Base-by-base conservation (phyloP, 2,888 invertebrate genomes). In the Ecdyonurus torrentis region DNA sequence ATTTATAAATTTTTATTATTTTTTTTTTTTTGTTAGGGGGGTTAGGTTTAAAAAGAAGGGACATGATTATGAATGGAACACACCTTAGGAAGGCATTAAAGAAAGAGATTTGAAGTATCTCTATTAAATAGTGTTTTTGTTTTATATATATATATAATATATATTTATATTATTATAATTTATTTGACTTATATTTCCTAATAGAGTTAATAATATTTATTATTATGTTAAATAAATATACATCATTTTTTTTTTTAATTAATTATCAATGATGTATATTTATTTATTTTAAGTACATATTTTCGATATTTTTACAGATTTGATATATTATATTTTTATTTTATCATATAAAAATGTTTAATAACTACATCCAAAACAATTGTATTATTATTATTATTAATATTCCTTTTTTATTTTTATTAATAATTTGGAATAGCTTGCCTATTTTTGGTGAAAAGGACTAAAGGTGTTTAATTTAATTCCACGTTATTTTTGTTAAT, bases 11-110 rank as follows among this genome's bases (percentile, higher is more conserved):
- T 50, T 50, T 50, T 7, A 7, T 18, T n/a, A n/a, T n/a, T n/a
- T n/a, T n/a, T n/a, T n/a, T n/a, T n/a, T n/a, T n/a, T n/a, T n/a
- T n/a, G n/a, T n/a, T n/a, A n/a, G n/a, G n/a, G n/a, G n/a, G n/a
- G n/a, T n/a, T n/a, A n/a, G n/a, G n/a, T n/a, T n/a, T n/a, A n/a
- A n/a, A n/a, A n/a, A n/a, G n/a, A 37, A 15, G 37, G 37, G 5
- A 37, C 5, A 55, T 55, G 55, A n/a, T n/a, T n/a, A n/a, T n/a
- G n/a, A n/a, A 5, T 55, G 55, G 55, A 55, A 55, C 55, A 55
- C 55, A 55, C 55, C 22, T 18, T 55, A 55, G 55, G 55, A 55
- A 55, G 55, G 55, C 55, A 55, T 55, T 50, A 55, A 37, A 37
- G 37, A 37, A 15, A 5, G 37, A 37, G 37, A 37, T 37, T 10